A percentile compares a stretch with the other conserved stretches of the same genome.
phyloP scores from a whole-genome alignment of 1,140 invertebrate species.

The Drosophila truncata region DNA sequence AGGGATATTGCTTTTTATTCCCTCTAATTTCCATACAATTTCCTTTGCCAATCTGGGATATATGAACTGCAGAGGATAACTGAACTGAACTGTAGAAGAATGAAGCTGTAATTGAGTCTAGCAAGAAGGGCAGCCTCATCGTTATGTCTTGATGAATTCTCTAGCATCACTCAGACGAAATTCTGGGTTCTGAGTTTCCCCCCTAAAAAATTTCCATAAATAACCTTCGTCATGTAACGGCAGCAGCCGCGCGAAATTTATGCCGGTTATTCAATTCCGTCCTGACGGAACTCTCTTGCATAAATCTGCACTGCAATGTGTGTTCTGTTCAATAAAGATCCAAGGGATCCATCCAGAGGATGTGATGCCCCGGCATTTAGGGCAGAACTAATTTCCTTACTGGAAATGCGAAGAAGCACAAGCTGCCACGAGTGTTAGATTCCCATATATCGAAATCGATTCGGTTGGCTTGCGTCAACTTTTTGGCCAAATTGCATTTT shows the following conservation, averaged over 20 bases:
- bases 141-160: background rate
- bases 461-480: background rate
- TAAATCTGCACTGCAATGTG: conserved; percentile 60
- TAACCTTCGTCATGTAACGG: conserved; percentile 27
- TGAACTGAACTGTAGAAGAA: background rate
- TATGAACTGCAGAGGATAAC: background rate
- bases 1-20: background rate
- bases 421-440: conserved; percentile 1
- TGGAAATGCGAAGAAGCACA: conserved; percentile 34
- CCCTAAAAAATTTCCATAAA: conserved; percentile 42
- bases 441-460: conserved; percentile 30
- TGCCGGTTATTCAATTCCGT: conserved; percentile 40
- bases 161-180: background rate
- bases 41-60: conserved; percentile 4
- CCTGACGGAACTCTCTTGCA: conserved; percentile 55
- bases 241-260: conserved; percentile 61
- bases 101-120: conserved; percentile 6
- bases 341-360: background rate
- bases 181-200: background rate
- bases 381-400: conserved; percentile 62
- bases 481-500: conserved; percentile 33
- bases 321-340: conserved; percentile 42
- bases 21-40: conserved; percentile 10
- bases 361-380: conserved; percentile 8
- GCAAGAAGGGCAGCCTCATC: background rate